Evolutionary conservation across 2,113 vertebrate species (phyloP).

Genomic region (Pedionomus torquatus): DNA sequence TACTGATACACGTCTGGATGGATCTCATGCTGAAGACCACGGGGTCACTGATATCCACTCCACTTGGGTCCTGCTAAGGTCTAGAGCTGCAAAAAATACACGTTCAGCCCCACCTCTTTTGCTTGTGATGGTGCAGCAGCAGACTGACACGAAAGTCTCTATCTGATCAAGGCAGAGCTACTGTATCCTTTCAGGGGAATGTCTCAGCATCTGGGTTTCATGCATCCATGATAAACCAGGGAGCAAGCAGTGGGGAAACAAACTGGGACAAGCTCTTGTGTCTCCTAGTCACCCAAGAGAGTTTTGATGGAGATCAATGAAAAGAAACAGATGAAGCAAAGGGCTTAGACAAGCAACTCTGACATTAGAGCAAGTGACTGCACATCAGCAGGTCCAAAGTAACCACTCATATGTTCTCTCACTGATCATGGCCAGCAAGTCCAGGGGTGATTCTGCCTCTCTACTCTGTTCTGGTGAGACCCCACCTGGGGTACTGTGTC

Average conservation of each 20-base stretch:
- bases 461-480: too few species aligned
- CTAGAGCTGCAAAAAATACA: background rate
- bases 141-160: background rate
- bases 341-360: background rate
- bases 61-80: background rate
- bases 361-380: background rate
- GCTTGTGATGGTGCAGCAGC: fast-evolving
- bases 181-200: background rate
- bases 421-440: background rate
- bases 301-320: background rate
- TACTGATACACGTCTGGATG: background rate
- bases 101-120: background rate
- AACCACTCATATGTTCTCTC: fast-evolving
- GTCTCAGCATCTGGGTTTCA: background rate
- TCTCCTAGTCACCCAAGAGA: background rate
- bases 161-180: background rate
- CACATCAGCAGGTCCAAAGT: background rate
- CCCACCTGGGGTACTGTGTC: too few species aligned
- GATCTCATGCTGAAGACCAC: background rate
- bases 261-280: background rate
- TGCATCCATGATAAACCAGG: background rate
- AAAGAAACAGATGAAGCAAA: background rate
- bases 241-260: background rate
- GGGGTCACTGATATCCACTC: background rate
- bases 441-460: too few species aligned